phyloP scores from a whole-genome alignment of 2,797 vertebrate genomes.

The Argentina silus region DNA sequence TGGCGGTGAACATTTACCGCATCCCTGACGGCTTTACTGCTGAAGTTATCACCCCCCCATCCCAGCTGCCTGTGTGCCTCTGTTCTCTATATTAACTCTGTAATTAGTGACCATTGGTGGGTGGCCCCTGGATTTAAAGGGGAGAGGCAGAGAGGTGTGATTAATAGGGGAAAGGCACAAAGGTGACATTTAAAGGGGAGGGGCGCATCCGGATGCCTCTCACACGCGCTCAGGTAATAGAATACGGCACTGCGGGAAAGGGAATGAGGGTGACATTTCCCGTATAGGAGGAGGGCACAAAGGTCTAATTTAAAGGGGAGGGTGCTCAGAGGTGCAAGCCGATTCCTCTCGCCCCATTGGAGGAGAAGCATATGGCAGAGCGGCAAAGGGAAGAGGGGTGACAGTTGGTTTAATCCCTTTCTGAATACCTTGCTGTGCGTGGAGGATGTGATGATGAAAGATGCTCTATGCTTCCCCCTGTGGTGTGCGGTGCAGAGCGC shows the following conservation, averaged over 20 bases:
- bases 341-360: conserved; percentile 7
- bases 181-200: too few species aligned
- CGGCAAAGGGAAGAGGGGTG: conserved; percentile 26
- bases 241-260: too few species aligned
- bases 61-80: conserved; percentile 32
- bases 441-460: conserved; percentile 31
- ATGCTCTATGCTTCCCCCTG: conserved; percentile 68
- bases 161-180: too few species aligned
- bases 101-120: conserved; percentile 72
- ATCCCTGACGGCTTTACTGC: conserved; percentile 72
- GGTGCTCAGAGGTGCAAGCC: background rate
- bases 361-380: background rate
- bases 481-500: conserved; percentile 60
- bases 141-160: background rate
- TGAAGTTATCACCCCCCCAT: conserved; percentile 59
- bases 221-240: too few species aligned
- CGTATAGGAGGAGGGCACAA: too few species aligned
- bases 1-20: conserved; percentile 74
- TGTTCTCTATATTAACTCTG: conserved; percentile 61
- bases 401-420: conserved; percentile 70
- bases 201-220: too few species aligned
- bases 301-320: conserved; percentile 50
- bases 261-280: too few species aligned
- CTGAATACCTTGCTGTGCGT: conserved; percentile 45
- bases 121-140: conserved; percentile 47